phyloP scores from a whole-genome alignment of 1,140 invertebrate species.

The Tribolium madens region DNA sequence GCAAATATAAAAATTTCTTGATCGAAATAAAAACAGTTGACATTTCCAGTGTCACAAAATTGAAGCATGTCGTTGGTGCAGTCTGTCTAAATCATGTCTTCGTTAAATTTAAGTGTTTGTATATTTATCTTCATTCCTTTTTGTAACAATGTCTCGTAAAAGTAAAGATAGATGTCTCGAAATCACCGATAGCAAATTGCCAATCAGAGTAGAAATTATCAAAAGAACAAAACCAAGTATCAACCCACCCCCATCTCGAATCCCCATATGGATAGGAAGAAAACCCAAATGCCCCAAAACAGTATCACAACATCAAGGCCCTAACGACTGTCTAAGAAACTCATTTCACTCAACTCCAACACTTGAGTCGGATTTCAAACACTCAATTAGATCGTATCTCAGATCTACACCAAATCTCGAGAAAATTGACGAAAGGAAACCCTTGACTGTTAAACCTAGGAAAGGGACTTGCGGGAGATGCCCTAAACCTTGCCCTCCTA shows the following conservation, averaged over 20 bases:
- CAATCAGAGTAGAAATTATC: neutral
- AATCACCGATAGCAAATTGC: neutral
- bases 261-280: neutral
- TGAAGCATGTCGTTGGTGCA: neutral
- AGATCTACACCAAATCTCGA: neutral
- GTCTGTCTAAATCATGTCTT: neutral
- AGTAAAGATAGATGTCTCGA: neutral
- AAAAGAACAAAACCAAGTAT: neutral
- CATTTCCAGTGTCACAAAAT: neutral
- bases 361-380: neutral
- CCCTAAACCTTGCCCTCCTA: neutral
- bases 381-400: neutral
- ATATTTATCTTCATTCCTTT: neutral
- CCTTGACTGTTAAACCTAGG: neutral
- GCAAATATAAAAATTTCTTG: no score
- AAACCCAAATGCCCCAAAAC: neutral
- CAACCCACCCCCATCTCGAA: neutral
- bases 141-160: neutral
- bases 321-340: neutral
- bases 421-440: neutral
- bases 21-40: no score
- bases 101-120: slow-evolving; percentile 2
- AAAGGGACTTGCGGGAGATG: neutral
- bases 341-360: neutral
- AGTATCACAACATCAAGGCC: neutral